phyloP scores from a whole-genome alignment of 2,113 vertebrate genomes.

The Leptodactylus fuscus region DNA sequence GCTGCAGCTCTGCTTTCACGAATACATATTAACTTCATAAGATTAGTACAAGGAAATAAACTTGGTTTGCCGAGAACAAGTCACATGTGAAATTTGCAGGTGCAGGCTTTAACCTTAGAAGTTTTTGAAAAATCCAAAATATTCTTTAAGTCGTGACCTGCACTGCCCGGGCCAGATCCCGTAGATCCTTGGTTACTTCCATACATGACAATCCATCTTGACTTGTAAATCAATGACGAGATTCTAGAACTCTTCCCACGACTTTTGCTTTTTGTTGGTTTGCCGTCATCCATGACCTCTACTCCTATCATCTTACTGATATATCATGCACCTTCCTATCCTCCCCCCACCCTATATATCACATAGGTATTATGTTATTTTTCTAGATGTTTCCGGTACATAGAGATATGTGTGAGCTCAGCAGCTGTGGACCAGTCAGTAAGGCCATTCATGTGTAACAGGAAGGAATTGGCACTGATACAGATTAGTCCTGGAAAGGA shows the following conservation, averaged over 20 bases:
- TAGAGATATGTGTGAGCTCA: background rate
- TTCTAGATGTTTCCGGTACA: background rate
- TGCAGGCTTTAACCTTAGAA: background rate
- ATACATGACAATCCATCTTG: too few relatives aligned
- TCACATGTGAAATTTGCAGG: background rate
- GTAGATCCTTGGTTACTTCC: too few relatives aligned
- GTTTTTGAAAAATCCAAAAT: background rate
- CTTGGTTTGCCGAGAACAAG: background rate
- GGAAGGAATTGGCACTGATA: background rate
- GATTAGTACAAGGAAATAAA: background rate
- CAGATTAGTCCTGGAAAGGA: background rate
- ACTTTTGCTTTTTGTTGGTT: too few relatives aligned
- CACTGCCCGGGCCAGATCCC: too few relatives aligned
- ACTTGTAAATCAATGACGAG: too few relatives aligned
- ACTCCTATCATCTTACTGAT: background rate
- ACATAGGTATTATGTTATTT: background rate
- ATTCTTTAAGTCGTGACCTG: too few relatives aligned
- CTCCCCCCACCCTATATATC: background rate
- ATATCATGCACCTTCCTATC: background rate
- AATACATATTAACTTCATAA: background rate
- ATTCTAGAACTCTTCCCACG: too few relatives aligned
- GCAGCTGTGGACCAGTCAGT: background rate
- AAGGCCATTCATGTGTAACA: background rate
- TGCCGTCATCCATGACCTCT: too few relatives aligned
- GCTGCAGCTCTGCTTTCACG: background rate